These are phyloP conservation scores for Lamellibrachia luymesi DNA, from an alignment of 1,140 invertebrate genomes.

Conservation along the genomic window DNA sequence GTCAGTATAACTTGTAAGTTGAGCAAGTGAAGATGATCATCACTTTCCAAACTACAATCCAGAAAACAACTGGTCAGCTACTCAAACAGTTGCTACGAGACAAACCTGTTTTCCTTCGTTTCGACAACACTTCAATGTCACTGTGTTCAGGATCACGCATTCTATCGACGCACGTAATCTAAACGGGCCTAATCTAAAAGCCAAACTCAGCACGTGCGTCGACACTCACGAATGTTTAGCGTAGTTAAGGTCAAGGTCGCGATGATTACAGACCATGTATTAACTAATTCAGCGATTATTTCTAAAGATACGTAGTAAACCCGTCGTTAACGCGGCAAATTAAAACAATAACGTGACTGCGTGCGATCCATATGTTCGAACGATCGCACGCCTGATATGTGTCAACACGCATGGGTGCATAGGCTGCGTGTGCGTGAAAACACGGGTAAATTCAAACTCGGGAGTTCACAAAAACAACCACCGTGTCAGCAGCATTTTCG, in stretches of 20 bases:
- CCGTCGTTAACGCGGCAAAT: too few relatives aligned
- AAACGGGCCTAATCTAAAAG: neutral
- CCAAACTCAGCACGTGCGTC: neutral
- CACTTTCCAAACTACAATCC: neutral
- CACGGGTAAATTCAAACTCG: neutral
- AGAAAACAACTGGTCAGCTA: neutral
- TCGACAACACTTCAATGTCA: neutral
- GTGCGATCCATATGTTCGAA: too few relatives aligned
- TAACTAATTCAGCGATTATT: neutral
- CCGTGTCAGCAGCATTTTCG: neutral
- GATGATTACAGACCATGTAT: neutral
- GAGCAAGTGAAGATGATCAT: too few relatives aligned
- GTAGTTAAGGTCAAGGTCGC: neutral
- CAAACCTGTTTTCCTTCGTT: neutral
- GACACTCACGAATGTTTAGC: neutral
- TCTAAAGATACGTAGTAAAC: too few relatives aligned
- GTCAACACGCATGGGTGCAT: neutral
- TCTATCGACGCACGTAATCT: neutral
- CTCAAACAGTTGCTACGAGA: neutral
- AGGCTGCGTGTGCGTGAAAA: neutral
- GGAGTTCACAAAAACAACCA: neutral
- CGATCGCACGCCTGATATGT: too few relatives aligned
- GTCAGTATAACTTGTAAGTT: too few relatives aligned
- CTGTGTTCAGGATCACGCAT: neutral
- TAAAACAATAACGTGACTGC: too few relatives aligned